Base-by-base conservation (phyloP, 2,888 invertebrate species). In the Cryptocheilus praepositus region DNA sequence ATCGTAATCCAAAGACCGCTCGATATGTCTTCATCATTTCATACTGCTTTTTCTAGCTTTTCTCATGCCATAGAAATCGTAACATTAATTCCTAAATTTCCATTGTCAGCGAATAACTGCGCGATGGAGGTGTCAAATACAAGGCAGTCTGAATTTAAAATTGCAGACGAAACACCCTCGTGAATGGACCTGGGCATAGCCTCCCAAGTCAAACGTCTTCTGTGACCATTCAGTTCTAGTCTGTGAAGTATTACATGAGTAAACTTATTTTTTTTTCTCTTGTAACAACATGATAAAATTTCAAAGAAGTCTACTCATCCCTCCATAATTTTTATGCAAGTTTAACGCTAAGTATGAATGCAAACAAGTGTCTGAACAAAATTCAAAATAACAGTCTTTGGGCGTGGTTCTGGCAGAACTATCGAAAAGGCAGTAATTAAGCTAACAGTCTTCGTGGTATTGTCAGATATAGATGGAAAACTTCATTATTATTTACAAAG, bases 111-210 rank as follows among this genome's bases (percentile, higher is more conserved):
- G 91, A 99, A 99, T 70, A 98, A 92, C 90, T 98, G 97, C 74
- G 99, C 99, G 87, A 98, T 97, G 77, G 96, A 96, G 62, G 98
- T 98, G 89, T 99, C 99, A 90, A 99, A 99, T 73, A 99, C 98
- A 73, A 99, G 93, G 89, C 99, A 99, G 91, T 99, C 99, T 22
- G 98, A 98, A 88, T 97, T 98, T 90, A 96, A 93, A 84, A 99
- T 99, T 56, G 99, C 99, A 19, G 97, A 96, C 56, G 98, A 96
- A 21, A 99, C 98, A 67, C 99, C 99, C 91, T 99, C 99, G 86
- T 99, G 99, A 85, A 99, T 99, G 62, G 98, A 98, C 60, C 98
- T 92, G 0, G 99, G 99, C 92, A 98, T 98, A 3, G 99, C 99
- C 90, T 99, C 99, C 99, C 99, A 99, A 8, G 98, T 98, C 63